These are phyloP conservation scores for Meganola albula DNA, from an alignment of 2,888 invertebrate species.

Conservation along the genomic window DNA sequence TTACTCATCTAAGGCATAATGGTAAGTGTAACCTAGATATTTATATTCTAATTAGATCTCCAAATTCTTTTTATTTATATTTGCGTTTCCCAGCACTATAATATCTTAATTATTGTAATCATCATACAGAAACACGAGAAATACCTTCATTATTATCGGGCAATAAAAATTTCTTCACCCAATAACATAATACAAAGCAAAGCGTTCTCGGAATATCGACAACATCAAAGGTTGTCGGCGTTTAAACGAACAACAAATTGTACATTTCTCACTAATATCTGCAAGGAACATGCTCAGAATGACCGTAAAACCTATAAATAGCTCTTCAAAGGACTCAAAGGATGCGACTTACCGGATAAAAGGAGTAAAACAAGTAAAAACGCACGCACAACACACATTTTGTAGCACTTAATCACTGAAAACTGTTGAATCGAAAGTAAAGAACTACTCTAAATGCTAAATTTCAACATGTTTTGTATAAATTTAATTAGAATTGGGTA, in stretches of 20 bases:
- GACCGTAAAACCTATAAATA: slow-evolving; percentile 66
- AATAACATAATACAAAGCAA: slow-evolving; percentile 36
- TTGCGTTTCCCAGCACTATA: too few species aligned
- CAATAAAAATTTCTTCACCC: too few species aligned
- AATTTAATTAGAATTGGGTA: too few species aligned
- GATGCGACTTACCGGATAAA: slow-evolving; percentile 67
- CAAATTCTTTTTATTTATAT: too few species aligned
- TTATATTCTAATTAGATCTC: too few species aligned
- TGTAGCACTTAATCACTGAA: slow-evolving; percentile 44
- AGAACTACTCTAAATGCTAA: slow-evolving; percentile 21
- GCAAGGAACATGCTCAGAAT: too few species aligned
- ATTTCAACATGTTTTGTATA: slow-evolving; percentile 40
- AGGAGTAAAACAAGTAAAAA: slow-evolving; percentile 51
- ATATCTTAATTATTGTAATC: too few species aligned
- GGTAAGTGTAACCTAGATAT: too few species aligned
- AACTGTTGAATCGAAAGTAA: slow-evolving; percentile 30
- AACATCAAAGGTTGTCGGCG: slow-evolving; percentile 38
- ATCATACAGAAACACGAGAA: too few species aligned
- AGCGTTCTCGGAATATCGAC: slow-evolving; percentile 31
- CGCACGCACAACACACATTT: slow-evolving; percentile 55
- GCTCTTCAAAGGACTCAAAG: slow-evolving; percentile 50
- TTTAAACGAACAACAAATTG: slow-evolving; percentile 38
- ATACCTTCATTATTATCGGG: too few species aligned
- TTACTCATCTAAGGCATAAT: too few species aligned
- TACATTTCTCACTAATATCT: slow-evolving; percentile 55